Conservation (phyloP, 2,888 invertebrate genomes). For the Zygothrica quintamaculata region DNA sequence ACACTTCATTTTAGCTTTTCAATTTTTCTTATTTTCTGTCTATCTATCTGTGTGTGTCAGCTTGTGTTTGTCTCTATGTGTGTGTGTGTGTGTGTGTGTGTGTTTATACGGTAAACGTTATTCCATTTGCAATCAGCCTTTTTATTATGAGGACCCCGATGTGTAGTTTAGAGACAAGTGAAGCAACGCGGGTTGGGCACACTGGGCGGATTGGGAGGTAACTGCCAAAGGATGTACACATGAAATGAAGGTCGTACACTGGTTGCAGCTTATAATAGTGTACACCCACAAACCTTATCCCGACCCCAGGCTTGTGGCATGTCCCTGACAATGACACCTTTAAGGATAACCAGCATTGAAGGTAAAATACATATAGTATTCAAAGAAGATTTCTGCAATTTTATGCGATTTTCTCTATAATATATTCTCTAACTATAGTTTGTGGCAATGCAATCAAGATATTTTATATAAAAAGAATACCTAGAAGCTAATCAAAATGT, state of each 20-base stretch:
- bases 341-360: background rate
- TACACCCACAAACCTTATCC: slow-evolving; percentile 9
- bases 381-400: no score
- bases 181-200: no score
- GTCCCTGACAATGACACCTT: background rate
- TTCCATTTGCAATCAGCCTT: slow-evolving; percentile 59
- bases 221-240: slow-evolving; percentile 48
- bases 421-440: no score
- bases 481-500: slow-evolving; percentile 35
- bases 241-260: slow-evolving; percentile 50
- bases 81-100: no score
- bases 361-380: no score
- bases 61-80: background rate
- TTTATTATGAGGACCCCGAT: slow-evolving; percentile 44
- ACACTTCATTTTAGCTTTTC: slow-evolving; percentile 54
- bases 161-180: no score
- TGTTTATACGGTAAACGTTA: slow-evolving; percentile 29
- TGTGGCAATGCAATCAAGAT: no score
- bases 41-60: background rate
- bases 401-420: no score
- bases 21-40: background rate
- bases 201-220: no score
- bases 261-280: slow-evolving; percentile 47
- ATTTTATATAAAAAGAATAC: background rate
- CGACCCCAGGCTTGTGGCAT: slow-evolving; percentile 40